Evolutionary conservation across 2,888 invertebrate species (phyloP), one percentile per base, ranked within the genome.

Genomic region (Tholera decimalis): DNA sequence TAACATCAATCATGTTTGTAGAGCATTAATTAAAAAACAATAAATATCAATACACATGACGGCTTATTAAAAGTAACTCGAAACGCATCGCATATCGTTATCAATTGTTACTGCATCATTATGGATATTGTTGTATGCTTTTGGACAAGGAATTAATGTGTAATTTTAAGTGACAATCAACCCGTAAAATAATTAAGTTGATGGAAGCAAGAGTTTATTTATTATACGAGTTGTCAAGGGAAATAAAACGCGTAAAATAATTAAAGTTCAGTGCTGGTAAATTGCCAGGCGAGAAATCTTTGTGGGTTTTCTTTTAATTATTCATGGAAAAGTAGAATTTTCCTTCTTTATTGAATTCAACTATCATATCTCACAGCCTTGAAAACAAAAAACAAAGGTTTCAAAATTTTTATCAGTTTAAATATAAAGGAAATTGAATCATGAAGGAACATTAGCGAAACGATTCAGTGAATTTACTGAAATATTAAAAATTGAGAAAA

Each of bases 21-120:
- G 77, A 61, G 67, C 61, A 53, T 56, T 74, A 69, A 85, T 85
- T 85, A 83, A 67, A 82, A 83, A 79, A 77, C 68, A 83, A 83
- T 84, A 80, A 78, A 71, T 70, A 67, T 69, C 49, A 72, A 69
- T 69, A 53, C 44, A 50, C 20, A 37, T 49, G 49, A 41, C 41
- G 37, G 26, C 55, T 53, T 59, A 60, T 28, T 51, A 22, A n/a
- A n/a, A 55, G 47, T 61, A 53, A 55, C 54, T 43, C 15, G 61
- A 15, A n/a, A 46, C 11, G 3, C 35, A 59, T 46, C 9, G 22
- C 26, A 22, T n/a, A n/a, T n/a, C n/a, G 5, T 30, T 55, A 33
- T 39, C 24, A 4, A 4, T 7, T 30, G 28, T 5, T 37, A 49
- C 22, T 39, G 24, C 37, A 28, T 43, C 20, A 57, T 53, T 26